These are phyloP conservation scores for Apodemia mormo DNA, from an alignment of 2,888 invertebrate genomes.

Conservation along the genomic window DNA sequence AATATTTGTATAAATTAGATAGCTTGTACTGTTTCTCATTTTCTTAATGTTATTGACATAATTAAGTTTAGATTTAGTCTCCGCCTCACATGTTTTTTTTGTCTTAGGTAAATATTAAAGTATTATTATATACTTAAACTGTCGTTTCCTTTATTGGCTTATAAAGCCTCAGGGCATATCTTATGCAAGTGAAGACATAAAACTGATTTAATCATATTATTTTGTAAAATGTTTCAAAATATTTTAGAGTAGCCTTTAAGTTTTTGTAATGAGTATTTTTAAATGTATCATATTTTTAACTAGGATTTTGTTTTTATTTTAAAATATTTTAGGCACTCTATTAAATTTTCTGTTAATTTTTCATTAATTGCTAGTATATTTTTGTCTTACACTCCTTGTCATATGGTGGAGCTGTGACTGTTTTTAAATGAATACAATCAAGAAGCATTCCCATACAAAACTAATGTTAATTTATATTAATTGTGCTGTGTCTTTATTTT, in stretches of 20 bases:
- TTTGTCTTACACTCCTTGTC: not conserved
- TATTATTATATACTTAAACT: conserved; percentile 10
- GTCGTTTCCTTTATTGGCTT: not conserved
- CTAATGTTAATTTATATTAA: conserved; percentile 22
- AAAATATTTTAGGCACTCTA: not conserved
- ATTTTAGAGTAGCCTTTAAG: conserved; percentile 8
- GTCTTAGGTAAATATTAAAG: not conserved
- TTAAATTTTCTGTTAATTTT: conserved; percentile 24
- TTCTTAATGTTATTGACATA: not conserved
- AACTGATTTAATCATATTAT: conserved; percentile 12
- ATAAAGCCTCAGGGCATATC: not conserved
- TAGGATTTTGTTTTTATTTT: conserved; percentile 14
- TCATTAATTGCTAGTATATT: conserved; percentile 16
- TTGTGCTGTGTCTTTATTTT: conserved; percentile 25
- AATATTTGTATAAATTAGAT: not conserved
- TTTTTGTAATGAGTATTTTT: conserved; percentile 11
- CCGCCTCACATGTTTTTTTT: not conserved
- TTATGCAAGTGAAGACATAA: not conserved
- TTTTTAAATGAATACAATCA: conserved; percentile 37
- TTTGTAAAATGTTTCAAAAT: conserved; percentile 8
- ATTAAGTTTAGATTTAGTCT: conserved; percentile 4
- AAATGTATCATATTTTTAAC: conserved; percentile 8
- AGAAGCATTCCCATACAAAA: conserved; percentile 45
- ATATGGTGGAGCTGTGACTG: conserved; percentile 15
- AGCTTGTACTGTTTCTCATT: not conserved